Base-by-base conservation (phyloP, 2,113 vertebrate species). In the Crotalus horridus region DNA sequence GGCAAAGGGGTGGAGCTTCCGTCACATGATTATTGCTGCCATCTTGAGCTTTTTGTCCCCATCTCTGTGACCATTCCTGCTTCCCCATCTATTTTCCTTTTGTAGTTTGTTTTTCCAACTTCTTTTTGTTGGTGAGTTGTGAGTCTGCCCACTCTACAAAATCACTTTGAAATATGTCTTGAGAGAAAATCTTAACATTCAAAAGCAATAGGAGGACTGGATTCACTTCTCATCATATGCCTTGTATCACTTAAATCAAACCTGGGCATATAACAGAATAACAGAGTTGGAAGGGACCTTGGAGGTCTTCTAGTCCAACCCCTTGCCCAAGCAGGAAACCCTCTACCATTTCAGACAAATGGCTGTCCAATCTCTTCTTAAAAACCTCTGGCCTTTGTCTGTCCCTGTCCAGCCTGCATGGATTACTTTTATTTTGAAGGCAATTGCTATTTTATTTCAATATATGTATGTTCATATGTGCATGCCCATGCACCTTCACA, bases 101-200 rank as follows among this genome's bases (percentile, higher is more conserved):
- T 7, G 0, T 24, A 94, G 93, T 53, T 90, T 91, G 90, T 93
- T 89, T 53, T 86, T 64, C 94, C 93, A 92, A 95, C 94, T 55
- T 91, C 89, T 48, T 94, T 94, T 95, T 94, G 51, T 95, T 95
- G 95, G 95, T 96, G 94, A 96, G 89, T 94, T 92, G 91, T 93
- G 93, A 95, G 93, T 90, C 39, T 87, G 92, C 23, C 94, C 95
- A 94, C 12, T 95, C 95, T 96, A 89, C 93, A 92, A 51, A 91
- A 54, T 51, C 89, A 90, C 54, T 96, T 95, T 96, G 94, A 96
- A 96, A 96, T 95, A 88, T 96, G 94, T 96, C 96, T 96, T 90
- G 85, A 94, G 92, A 58, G 85, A 87, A 96, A 92, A 94, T 89
- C 95, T 93, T 92, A 94, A 95, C 91, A 93, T 90, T 69, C 58